A percentile compares a stretch with the other conserved stretches of the same genome.
Evolutionary conservation across 2,113 vertebrate species (phyloP).

Genomic region (Physeter macrocephalus): DNA sequence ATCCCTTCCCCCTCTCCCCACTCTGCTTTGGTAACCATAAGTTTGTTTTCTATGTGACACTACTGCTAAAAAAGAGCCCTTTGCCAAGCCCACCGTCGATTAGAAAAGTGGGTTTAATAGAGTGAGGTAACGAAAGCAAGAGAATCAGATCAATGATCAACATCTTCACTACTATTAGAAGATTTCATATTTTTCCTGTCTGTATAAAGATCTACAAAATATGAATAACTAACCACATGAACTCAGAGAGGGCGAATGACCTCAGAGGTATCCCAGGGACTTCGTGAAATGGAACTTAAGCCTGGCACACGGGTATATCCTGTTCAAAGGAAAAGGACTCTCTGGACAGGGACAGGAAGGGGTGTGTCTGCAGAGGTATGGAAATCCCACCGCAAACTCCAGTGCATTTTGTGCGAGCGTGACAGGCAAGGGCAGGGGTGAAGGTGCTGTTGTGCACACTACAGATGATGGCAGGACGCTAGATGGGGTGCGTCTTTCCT

Average conservation of each 20-base stretch:
- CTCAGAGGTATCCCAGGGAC: neutral
- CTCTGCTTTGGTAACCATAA: neutral
- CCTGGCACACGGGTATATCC: neutral
- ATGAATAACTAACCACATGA: neutral
- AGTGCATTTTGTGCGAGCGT: no score
- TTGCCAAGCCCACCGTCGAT: neutral
- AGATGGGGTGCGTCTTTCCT: neutral
- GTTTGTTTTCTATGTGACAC: neutral
- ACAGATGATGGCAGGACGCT: fast-evolving
- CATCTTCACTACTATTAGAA: neutral
- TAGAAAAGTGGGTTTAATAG: neutral
- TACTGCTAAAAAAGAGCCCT: neutral
- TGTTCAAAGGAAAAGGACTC: neutral
- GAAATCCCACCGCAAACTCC: neutral
- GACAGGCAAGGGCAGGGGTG: neutral
- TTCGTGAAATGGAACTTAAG: neutral
- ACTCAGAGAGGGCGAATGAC: neutral
- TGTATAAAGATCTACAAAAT: neutral
- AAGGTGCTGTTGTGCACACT: fast-evolving
- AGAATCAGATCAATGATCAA: neutral
- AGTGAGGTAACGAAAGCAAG: neutral
- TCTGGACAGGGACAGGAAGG: neutral
- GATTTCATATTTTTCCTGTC: neutral
- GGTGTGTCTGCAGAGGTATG: neutral
- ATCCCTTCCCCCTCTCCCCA: neutral